phyloP scores from a whole-genome alignment of 2,797 vertebrate genomes.

The Benthosema pterotum region DNA sequence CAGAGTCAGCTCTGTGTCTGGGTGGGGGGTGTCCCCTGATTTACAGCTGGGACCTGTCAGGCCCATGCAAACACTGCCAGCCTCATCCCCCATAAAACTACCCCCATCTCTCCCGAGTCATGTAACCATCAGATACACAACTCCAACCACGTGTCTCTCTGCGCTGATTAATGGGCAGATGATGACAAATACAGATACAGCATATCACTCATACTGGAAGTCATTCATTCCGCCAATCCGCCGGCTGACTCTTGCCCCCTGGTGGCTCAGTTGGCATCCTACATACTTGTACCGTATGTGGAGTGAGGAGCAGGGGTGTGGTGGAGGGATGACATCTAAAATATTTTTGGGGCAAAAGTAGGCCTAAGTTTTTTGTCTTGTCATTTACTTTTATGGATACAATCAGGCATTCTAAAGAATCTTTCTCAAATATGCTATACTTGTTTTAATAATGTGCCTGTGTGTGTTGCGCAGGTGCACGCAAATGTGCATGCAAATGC shows the following conservation, averaged over 20 bases:
- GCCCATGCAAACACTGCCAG: constrained; percentile 72
- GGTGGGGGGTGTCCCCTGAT: constrained; percentile 51
- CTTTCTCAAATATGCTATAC: too few relatives aligned
- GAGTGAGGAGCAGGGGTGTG: too few relatives aligned
- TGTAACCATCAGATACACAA: constrained; percentile 76
- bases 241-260: constrained; percentile 42
- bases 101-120: constrained; percentile 62
- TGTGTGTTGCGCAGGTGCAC: too few relatives aligned
- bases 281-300: too few relatives aligned
- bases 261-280: constrained; percentile 32
- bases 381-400: too few relatives aligned
- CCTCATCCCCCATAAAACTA: constrained; percentile 60
- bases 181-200: constrained; percentile 64
- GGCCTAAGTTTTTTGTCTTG: too few relatives aligned
- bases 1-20: constrained; percentile 55
- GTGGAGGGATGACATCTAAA: too few relatives aligned
- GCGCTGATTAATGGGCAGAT: constrained; percentile 66
- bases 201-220: constrained; percentile 56
- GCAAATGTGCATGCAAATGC: too few relatives aligned
- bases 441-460: too few relatives aligned
- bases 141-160: constrained; percentile 57
- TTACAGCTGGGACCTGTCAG: constrained; percentile 67
- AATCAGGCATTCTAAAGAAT: too few relatives aligned
- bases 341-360: too few relatives aligned
- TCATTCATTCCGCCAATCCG: too few relatives aligned